These are phyloP conservation scores for Chrysemys picta DNA, from an alignment of 2,113 vertebrate genomes.

Conservation along the genomic window DNA sequence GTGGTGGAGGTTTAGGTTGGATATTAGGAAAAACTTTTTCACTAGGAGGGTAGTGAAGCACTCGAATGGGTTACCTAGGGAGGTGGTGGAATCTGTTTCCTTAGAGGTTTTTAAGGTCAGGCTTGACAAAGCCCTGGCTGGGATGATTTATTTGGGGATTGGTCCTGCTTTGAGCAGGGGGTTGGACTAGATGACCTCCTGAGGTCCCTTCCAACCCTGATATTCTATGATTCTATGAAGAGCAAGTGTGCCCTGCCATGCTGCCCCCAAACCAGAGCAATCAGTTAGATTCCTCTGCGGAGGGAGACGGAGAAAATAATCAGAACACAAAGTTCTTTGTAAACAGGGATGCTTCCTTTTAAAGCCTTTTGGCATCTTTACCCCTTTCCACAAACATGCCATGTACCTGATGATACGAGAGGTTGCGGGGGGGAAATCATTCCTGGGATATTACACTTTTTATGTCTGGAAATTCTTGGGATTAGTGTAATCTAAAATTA, in stretches of 20 bases:
- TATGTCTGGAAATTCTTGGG: background rate
- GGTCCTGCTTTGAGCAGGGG: too few species aligned
- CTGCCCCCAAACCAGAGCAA: background rate
- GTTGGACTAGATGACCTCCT: too few species aligned
- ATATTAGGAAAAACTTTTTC: too few species aligned
- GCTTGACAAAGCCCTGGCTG: too few species aligned
- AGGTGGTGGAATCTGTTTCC: too few species aligned
- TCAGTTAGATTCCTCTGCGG: background rate
- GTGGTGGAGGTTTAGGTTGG: too few species aligned
- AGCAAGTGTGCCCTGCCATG: background rate
- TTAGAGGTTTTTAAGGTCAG: too few species aligned
- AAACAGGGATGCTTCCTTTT: slow-evolving; percentile 13
- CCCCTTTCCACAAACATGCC: background rate
- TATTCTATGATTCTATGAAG: too few species aligned
- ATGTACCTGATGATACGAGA: background rate
- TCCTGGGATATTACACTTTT: background rate
- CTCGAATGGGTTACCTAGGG: too few species aligned
- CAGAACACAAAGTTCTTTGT: background rate
- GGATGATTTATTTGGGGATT: too few species aligned
- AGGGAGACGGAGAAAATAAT: slow-evolving; percentile 17
- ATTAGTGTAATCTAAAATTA: slow-evolving; percentile 13
- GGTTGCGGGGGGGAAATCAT: background rate
- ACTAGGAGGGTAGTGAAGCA: too few species aligned
- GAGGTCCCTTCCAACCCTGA: too few species aligned
- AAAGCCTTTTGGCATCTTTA: background rate